Conservation (phyloP, 2,113 vertebrate species). For the Grantiella picta region DNA sequence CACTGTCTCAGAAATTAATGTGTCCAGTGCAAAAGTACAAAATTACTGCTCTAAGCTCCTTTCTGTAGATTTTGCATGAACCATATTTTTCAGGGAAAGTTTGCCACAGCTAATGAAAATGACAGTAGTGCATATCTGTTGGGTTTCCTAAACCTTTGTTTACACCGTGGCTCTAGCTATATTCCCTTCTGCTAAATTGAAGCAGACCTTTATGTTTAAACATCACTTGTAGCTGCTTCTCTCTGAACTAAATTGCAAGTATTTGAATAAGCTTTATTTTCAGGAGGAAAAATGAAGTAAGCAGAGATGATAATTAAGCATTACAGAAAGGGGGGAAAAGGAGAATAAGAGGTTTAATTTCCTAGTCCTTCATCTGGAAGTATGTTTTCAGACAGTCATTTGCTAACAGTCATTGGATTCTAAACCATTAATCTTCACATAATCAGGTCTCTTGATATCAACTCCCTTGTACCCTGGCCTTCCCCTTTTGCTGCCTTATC, state of each 20-base stretch:
- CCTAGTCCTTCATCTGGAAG: neutral
- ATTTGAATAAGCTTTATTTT: neutral
- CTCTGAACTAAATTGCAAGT: neutral
- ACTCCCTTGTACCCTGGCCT: neutral
- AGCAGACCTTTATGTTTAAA: neutral
- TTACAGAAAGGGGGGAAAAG: neutral
- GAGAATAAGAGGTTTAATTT: neutral
- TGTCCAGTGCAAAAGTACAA: neutral
- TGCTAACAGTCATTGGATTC: neutral
- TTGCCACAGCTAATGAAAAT: neutral
- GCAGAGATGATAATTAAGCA: neutral
- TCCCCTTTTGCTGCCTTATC: accelerated
- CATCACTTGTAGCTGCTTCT: neutral
- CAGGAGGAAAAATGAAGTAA: neutral
- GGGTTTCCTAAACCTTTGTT: neutral
- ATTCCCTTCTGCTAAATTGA: neutral
- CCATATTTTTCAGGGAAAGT: neutral
- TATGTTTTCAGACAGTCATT: neutral
- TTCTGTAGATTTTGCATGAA: neutral
- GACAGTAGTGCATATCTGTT: neutral
- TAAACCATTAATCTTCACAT: neutral
- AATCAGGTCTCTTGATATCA: neutral
- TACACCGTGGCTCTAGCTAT: neutral
- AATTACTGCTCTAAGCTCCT: neutral
- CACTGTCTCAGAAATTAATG: neutral